Evolutionary conservation across 2,113 vertebrate genomes (phyloP), one percentile per base, ranked within the genome.

Genomic region (Seriola aureovittata): DNA sequence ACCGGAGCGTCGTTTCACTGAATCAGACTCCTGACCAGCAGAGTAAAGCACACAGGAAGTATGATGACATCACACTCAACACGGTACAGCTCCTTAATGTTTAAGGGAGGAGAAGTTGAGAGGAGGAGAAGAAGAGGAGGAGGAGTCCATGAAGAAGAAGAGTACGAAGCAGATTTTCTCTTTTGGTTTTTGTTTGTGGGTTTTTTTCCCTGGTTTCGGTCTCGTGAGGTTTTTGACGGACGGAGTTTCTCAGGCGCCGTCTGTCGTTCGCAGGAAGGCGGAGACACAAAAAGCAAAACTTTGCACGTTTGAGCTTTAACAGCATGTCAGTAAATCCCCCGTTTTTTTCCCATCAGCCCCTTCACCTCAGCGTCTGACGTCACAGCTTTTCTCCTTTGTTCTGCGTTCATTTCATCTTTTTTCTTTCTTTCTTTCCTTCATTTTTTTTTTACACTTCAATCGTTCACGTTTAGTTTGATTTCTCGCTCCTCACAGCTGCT

Each of bases 281-380:
- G 94, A 94, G 95, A 95, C 83, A 93, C 71, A 80, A 84, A 86
- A 89, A 91, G 94, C 96, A 93, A 95, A 96, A 94, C 94, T 97
- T 95, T 97, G 97, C 97, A 98, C 95, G 94, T 94, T 96, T 73
- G 95, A 95, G 95, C 95, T 97, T 96, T 94, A 95, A 95, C 95
- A 96, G 96, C 96, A 97, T 97, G 97, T 96, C 96, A 91, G 95
- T 96, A 92, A 90, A 85, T 66, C 68, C 85, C 91, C 94, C 1
- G 89, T 94, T 94, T 59, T 75, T 93, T 93, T 94, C 93, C 86
- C 85, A 85, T 90, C 93, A 95, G 78, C 81, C 85, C 77, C 38
- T 36, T 46, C 71, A 40, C 85, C 76, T 82, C 74, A 71, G 48
- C n/a, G 12, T 73, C 71, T 78, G 79, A 77, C 62, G 65, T 87